phyloP scores from a whole-genome alignment of 2,797 vertebrate species.

The Macroramphosus scolopax region DNA sequence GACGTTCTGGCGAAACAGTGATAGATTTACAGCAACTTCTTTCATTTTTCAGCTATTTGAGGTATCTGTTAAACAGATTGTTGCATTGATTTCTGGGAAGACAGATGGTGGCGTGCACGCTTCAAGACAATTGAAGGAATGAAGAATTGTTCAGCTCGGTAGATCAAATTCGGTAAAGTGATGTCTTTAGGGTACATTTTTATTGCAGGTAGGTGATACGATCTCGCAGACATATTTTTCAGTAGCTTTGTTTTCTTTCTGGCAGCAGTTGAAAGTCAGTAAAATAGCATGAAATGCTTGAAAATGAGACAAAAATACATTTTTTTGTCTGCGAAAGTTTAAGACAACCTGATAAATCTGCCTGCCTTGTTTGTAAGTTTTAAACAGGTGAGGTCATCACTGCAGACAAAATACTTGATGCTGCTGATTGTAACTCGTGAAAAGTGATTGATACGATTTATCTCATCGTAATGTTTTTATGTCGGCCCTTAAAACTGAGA shows the following conservation, averaged over 20 bases:
- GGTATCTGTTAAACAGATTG: constrained; percentile 84
- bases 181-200: constrained; percentile 75
- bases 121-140: constrained; percentile 79
- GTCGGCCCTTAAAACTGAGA: no score
- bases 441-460: no score
- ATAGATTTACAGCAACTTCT: constrained; percentile 80
- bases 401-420: constrained; percentile 6
- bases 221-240: constrained; percentile 70
- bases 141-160: constrained; percentile 80
- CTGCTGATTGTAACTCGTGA: no score
- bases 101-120: constrained; percentile 79
- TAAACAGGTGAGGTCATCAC: constrained; percentile 27
- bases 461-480: no score
- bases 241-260: constrained; percentile 72
- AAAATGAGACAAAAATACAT: constrained; percentile 62
- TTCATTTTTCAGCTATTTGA: constrained; percentile 79
- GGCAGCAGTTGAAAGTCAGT: constrained; percentile 74
- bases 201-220: constrained; percentile 70
- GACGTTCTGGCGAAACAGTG: constrained; percentile 76
- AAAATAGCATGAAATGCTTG: constrained; percentile 60
- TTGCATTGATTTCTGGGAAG: constrained; percentile 82
- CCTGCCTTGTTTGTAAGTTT: constrained; percentile 32
- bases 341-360: constrained; percentile 51
- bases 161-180: constrained; percentile 80
- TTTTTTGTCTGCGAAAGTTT: constrained; percentile 37